Conservation (phyloP, 2,888 invertebrate genomes). For the Polyommatus iphigenia region DNA sequence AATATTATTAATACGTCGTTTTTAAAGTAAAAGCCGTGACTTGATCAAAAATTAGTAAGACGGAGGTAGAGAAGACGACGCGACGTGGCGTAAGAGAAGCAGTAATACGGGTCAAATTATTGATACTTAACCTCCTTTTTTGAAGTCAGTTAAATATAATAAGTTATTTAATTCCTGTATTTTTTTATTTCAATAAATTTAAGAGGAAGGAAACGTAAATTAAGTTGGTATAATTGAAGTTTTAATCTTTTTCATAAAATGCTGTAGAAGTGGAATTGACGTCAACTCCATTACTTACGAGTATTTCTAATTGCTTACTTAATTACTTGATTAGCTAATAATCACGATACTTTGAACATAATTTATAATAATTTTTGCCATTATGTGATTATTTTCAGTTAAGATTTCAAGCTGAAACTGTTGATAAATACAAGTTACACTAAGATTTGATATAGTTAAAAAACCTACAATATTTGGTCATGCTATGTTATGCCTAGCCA, state of each 20-base stretch:
- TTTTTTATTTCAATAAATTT: background rate
- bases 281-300: background rate
- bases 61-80: too few relatives aligned
- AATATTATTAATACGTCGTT: too few relatives aligned
- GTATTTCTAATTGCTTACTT: background rate
- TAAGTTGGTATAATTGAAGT: background rate
- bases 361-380: background rate
- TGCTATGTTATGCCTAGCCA: too few relatives aligned
- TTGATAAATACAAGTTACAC: background rate
- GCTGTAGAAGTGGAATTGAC: background rate
- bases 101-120: too few relatives aligned
- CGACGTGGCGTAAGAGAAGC: too few relatives aligned
- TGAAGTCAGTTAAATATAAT: too few relatives aligned
- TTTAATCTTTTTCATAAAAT: background rate
- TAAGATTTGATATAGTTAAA: too few relatives aligned
- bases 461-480: too few relatives aligned
- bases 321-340: constrained; percentile 17
- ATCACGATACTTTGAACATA: background rate
- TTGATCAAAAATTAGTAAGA: too few relatives aligned
- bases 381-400: background rate
- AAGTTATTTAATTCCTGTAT: background rate
- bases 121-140: too few relatives aligned
- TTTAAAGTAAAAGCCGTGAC: too few relatives aligned
- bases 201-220: background rate
- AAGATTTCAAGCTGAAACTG: background rate